Evolutionary conservation across 1,140 invertebrate genomes (phyloP), one percentile per base, ranked within the genome.

Genomic region (Acromyrmex charruanus): DNA sequence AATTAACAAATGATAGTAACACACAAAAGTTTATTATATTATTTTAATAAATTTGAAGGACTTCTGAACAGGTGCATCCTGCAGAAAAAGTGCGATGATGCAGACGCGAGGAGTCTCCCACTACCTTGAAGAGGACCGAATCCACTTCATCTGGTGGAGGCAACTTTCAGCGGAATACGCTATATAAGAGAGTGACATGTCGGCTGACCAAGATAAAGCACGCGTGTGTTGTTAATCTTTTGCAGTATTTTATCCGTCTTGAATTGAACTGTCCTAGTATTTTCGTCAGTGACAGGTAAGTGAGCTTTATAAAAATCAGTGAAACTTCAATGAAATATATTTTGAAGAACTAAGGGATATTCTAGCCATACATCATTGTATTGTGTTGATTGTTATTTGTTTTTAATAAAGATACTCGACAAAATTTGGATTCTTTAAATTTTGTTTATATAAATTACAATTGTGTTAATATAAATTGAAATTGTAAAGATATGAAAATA

Each of bases 171-270:
- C 88, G 89, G 89, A 88, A 89, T 90, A 91, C 88, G 93, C 92
- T 95, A 95, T 95, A 95, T 95, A 95, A 95, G 94, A 91, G 94
- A 95, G 93, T 92, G 94, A 91, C 93, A 89, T 90, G 90, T 89
- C 91, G 93, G 92, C 88, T 91, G 90, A 91, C 93, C 89, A 92
- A 93, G 93, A 95, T 95, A 94, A 95, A 95, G 85, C 93, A 93
- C 92, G 94, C 92, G 95, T 91, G 93, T 94, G 91, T 94, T 92
- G 94, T 94, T 92, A 89, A 92, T 94, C 92, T 88, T 77, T 72
- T 14, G 21, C 25, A 31, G 55, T 84, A 44, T 75, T 84, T 91
- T 93, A 85, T 16, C 85, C 77, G 89, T 93, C 88, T 87, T 92
- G 9, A 44, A 85, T 86, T n/a, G 25, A 86, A 39, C 71, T 91